A percentile compares a stretch with the other conserved stretches of the same genome.
Conservation (phyloP, 2,797 vertebrate genomes). For the Hapalemur alaotrensis region DNA sequence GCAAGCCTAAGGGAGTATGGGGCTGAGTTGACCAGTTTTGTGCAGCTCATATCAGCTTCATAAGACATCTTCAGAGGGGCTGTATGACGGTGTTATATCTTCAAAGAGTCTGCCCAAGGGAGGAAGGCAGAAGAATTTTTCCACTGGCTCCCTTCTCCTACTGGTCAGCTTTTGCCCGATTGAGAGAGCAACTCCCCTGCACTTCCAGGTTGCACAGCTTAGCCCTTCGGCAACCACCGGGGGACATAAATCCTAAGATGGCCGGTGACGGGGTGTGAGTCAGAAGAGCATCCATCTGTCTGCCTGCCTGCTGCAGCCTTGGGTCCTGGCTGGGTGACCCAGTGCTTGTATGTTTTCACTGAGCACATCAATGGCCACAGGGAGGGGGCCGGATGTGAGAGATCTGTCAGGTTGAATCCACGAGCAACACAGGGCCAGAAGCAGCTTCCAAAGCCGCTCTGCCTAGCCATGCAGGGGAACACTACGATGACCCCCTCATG, state of each 20-base stretch:
- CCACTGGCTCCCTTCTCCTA: not conserved
- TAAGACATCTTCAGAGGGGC: not conserved
- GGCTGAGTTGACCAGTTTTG: not conserved
- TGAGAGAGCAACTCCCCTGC: not conserved
- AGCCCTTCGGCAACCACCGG: too few species aligned
- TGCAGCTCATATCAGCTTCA: not conserved
- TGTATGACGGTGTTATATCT: not conserved
- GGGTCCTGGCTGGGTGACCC: not conserved
- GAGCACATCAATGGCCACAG: too few species aligned
- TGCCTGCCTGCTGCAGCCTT: not conserved
- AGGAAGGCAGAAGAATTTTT: not conserved
- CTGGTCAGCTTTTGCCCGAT: not conserved
- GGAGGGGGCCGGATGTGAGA: not conserved
- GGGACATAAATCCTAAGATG: not conserved
- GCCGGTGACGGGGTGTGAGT: not conserved
- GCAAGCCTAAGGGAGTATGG: not conserved
- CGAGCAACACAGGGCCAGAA: not conserved
- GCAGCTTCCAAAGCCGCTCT: not conserved
- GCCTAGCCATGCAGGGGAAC: not conserved
- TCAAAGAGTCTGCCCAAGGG: not conserved
- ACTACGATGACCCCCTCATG: accelerated
- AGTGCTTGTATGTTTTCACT: not conserved
- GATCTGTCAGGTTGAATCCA: not conserved
- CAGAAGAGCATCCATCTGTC: not conserved
- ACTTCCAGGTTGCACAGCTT: not conserved